Base-by-base conservation (phyloP, 2,113 vertebrate genomes). In the Mellivora capensis region DNA sequence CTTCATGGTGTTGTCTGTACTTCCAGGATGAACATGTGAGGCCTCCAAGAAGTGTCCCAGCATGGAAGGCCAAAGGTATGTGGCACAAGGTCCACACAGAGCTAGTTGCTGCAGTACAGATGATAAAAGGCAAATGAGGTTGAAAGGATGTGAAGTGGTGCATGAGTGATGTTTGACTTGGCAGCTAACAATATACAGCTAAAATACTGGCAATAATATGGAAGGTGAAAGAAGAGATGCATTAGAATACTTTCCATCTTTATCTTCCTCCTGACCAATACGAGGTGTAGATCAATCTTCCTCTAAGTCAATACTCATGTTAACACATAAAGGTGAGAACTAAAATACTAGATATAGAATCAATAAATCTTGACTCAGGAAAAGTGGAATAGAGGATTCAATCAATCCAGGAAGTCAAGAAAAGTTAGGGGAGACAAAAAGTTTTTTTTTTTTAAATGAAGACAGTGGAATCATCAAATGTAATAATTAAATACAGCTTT, bases 301-400 rank as follows among this genome's bases (percentile, higher is more conserved):
- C 25, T 87, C 61, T 87, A 83, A 94, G 83, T 93, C 90, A 90
- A 94, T 80, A 95, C 47, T 94, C 54, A 71, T 89, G 67, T 80
- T 92, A 96, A 84, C 57, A 95, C 72, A 69, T 80, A 92, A 97
- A 96, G 15, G 81, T 74, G 49, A 95, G 15, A 44, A 87, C 59
- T 91, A 57, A 96, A 90, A 91, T 80, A 61, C 57, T 85, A 93
- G 21, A 64, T 47, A 89, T 39, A 86, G n/a, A 82, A 93, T 93
- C 86, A 86, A 74, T 96, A 95, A 91, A 79, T 96, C 64, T 31
- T 61, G 85, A 94, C 83, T 21, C 9, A 76, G 18, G 37, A 54
- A 69, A 94, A 34, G 25, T 27, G 13, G 27, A 87, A 88, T 44
- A 92, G 17, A 87, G 29, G 15, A 79, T 90, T 44, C 27, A 61